Evolutionary conservation across 2,888 invertebrate genomes (phyloP), one percentile per base, ranked within the genome.

Genomic region (Steinernema hermaphroditum): DNA sequence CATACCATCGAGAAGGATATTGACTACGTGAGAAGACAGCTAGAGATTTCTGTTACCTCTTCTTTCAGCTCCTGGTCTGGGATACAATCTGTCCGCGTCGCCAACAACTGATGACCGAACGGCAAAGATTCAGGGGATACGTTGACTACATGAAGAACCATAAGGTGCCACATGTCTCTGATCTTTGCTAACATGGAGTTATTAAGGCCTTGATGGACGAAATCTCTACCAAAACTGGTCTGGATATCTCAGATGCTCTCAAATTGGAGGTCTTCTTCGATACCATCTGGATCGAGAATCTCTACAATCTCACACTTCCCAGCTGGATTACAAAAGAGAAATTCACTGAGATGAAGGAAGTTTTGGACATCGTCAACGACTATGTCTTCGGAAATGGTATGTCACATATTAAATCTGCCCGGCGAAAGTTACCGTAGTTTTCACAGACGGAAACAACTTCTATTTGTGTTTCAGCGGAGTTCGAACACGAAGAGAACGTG

Each of bases 81-180:
- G 16, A 1, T 29, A 12, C 32, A 16, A 1, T 16, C 22, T 16
- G 27, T 32, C 16, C 16, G 27, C 19, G 24, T n/a, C 24, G 2
- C 24, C 29, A 71, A 29, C 32, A 54, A 71, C 32, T 24, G 22
- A 37, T 46, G 12, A 29, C 68, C 9, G 57, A 71, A 16, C 50
- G 16, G 19, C 22, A 34, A n/a, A 12, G 54, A n/a, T 43, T 62
- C 57, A 16, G 41, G 2, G 34, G 22, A 6, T 72, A 24, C 29
- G 16, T 32, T 14, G 24, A 1, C 29, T 72, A 29, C 49, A 34
- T 72, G 68, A 27, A 37, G 19, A 37, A 69, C 19, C 72, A 72
- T 9, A 44, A 50, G 49, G 72, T 72, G 2, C n/a, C 19, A n/a
- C 2, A 27, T 37, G 6, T 37, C 37, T 37, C 12, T 37, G n/a